Conservation (phyloP, 1,140 invertebrate species). For the Aphidius gifuensis region DNA sequence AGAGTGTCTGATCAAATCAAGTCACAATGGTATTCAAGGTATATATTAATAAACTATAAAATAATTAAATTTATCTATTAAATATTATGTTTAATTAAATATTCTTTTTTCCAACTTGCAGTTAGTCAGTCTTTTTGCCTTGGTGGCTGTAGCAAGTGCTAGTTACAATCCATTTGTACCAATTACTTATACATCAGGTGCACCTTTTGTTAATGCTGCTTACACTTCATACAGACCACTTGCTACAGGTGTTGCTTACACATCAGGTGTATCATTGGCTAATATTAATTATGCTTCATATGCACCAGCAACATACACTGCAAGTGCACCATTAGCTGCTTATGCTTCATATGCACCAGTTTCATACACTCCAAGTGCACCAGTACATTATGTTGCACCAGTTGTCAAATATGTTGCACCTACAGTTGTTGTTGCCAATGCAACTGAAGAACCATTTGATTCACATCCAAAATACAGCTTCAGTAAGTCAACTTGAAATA, state of each 20-base stretch:
- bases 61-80: no score
- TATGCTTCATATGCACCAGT: conserved; percentile 18
- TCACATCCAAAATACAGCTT: conserved; percentile 23
- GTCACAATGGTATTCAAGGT: no score
- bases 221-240: no score
- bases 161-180: conserved; percentile 26
- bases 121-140: conserved; percentile 30
- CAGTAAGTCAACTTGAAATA: background rate
- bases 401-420: conserved; percentile 3
- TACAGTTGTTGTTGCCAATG: conserved; percentile 11
- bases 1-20: no score
- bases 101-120: background rate
- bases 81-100: no score
- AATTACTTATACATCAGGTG: conserved; percentile 18
- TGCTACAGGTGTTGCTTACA: no score
- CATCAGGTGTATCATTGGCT: conserved; percentile 27
- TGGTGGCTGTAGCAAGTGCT: conserved; percentile 35
- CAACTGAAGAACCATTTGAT: conserved; percentile 5
- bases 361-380: conserved; percentile 20
- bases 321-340: conserved; percentile 30
- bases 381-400: conserved; percentile 23
- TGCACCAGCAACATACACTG: conserved; percentile 13
- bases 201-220: conserved; percentile 16
- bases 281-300: conserved; percentile 30
- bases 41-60: no score